phyloP scores from a whole-genome alignment of 1,140 invertebrate genomes.

The Teleogryllus occipitalis region DNA sequence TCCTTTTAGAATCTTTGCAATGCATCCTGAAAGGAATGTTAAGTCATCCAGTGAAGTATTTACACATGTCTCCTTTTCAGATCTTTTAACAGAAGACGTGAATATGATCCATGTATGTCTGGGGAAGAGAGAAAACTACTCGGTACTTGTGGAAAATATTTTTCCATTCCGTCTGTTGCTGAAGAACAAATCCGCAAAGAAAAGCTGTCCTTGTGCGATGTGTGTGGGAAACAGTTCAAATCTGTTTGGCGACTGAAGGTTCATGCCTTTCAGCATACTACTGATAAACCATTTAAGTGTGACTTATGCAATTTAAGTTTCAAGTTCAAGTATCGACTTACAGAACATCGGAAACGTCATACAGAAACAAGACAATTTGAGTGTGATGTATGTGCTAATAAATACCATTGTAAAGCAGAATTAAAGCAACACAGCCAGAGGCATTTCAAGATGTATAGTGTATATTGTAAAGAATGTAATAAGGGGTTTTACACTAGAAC shows the following conservation, averaged over 20 bases:
- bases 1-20: too few species aligned
- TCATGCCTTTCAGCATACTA: slow-evolving; percentile 39
- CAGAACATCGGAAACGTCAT: slow-evolving; percentile 35
- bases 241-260: slow-evolving; percentile 39
- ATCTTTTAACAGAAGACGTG: background rate
- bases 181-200: background rate
- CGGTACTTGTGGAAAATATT: slow-evolving; percentile 42
- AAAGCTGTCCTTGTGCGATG: slow-evolving; percentile 33
- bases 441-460: slow-evolving; percentile 15
- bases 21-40: too few species aligned
- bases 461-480: slow-evolving; percentile 8
- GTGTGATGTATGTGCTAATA: slow-evolving; percentile 38
- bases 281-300: slow-evolving; percentile 34
- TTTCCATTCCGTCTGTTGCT: slow-evolving; percentile 30
- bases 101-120: background rate
- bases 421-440: slow-evolving; percentile 26
- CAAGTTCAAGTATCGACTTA: slow-evolving; percentile 38
- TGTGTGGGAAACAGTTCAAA: slow-evolving; percentile 37
- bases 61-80: background rate
- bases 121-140: slow-evolving; percentile 27
- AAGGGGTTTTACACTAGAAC: slow-evolving; percentile 18
- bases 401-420: slow-evolving; percentile 36
- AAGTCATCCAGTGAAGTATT: too few species aligned
- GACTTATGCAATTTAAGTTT: slow-evolving; percentile 39
- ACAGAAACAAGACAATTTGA: slow-evolving; percentile 33